These are phyloP conservation scores for Limonius californicus DNA, from an alignment of 1,140 invertebrate species.

Conservation along the genomic window DNA sequence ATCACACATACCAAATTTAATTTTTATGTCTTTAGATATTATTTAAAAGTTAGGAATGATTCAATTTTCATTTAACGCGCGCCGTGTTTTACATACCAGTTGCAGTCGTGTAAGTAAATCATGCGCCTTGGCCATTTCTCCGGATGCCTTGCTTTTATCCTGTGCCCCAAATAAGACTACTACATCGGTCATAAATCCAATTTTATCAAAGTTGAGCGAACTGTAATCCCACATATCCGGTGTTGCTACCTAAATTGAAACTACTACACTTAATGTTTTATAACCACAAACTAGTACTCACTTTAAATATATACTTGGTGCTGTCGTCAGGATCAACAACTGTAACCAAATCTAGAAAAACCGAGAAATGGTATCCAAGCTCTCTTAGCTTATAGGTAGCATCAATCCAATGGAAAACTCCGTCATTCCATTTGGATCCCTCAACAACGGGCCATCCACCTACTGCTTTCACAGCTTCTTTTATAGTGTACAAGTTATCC, in stretches of 20 bases:
- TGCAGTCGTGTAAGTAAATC: neutral
- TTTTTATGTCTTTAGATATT: too few relatives aligned
- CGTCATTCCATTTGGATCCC: slow-evolving; percentile 57
- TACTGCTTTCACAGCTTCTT: slow-evolving; percentile 55
- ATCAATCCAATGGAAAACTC: slow-evolving; percentile 60
- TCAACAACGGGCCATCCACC: slow-evolving; percentile 76
- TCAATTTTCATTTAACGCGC: too few relatives aligned
- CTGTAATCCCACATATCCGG: neutral
- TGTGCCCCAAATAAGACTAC: neutral
- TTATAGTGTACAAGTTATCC: slow-evolving; percentile 43
- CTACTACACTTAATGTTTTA: neutral
- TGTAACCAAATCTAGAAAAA: slow-evolving; percentile 37
- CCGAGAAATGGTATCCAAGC: slow-evolving; percentile 51
- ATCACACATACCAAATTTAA: too few relatives aligned
- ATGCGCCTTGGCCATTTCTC: neutral
- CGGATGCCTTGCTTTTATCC: too few relatives aligned
- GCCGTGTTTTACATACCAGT: neutral
- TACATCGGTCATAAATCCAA: neutral
- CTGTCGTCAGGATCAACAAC: neutral
- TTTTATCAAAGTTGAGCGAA: neutral
- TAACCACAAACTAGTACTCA: neutral
- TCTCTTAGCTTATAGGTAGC: slow-evolving; percentile 59
- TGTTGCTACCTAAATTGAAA: neutral
- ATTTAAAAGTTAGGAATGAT: too few relatives aligned
- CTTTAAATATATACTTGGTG: neutral